Evolutionary conservation across 2,888 invertebrate species (phyloP).

Genomic region (Drosophila greeni): DNA sequence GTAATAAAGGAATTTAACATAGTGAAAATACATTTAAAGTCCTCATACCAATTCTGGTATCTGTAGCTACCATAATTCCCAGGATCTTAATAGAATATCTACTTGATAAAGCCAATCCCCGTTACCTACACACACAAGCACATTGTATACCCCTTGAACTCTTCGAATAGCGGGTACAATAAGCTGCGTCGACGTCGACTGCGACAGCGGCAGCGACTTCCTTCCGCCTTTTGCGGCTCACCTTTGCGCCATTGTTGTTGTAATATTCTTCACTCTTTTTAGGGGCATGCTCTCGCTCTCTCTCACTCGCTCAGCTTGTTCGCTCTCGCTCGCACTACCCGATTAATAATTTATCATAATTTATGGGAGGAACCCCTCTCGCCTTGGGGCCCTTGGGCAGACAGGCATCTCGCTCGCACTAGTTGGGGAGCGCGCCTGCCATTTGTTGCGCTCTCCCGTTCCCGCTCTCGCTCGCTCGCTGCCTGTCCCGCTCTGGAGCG

Average conservation of each 20-base stretch:
- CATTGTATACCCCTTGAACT: conserved; percentile 8
- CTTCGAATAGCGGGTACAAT: conserved; percentile 12
- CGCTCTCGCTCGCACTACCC: conserved; percentile 47
- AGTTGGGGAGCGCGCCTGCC: conserved; percentile 42
- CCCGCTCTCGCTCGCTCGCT: conserved; percentile 34
- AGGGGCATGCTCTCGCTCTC: conserved; percentile 16
- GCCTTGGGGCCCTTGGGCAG: conserved; percentile 26
- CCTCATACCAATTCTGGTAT: too few species aligned
- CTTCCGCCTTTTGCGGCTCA: conserved; percentile 65
- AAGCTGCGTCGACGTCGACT: conserved; percentile 13
- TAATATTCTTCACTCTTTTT: conserved; percentile 17
- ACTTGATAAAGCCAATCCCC: not conserved
- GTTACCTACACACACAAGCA: not conserved
- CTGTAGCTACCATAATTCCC: too few species aligned
- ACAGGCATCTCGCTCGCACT: conserved; percentile 60
- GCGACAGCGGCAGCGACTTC: conserved; percentile 44
- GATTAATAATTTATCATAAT: conserved; percentile 78
- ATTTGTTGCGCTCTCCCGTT: conserved; percentile 51
- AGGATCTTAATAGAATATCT: not conserved
- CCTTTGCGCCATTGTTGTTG: conserved; percentile 60
- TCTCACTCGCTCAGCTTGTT: conserved; percentile 21
- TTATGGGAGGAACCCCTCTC: conserved; percentile 62
- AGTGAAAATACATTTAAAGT: too few species aligned
- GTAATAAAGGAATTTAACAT: too few species aligned
- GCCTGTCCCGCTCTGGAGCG: conserved; percentile 47